Conservation (phyloP, 2,113 vertebrate species). For the Indri indri region DNA sequence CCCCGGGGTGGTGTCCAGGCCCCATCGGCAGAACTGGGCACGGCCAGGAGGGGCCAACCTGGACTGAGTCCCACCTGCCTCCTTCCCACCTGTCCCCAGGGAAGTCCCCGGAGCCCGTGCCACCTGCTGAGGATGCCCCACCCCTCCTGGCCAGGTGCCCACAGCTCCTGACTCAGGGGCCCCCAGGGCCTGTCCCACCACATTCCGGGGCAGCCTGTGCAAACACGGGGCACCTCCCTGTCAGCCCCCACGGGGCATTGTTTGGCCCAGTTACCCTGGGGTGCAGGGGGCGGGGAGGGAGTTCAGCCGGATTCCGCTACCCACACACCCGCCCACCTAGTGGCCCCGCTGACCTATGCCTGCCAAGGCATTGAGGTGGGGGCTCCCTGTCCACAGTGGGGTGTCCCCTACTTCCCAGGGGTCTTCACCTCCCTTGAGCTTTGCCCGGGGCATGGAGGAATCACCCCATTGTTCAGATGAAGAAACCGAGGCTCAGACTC, state of each 20-base stretch:
- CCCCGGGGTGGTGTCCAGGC: accelerated
- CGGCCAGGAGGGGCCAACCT: background rate
- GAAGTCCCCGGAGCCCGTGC: background rate
- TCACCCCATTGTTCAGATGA: background rate
- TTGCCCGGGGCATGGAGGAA: accelerated
- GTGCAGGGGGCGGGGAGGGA: background rate
- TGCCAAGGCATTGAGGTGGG: accelerated
- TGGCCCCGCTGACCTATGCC: background rate
- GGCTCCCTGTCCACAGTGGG: accelerated
- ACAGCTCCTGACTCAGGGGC: conserved; percentile 51
- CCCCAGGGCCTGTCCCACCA: background rate
- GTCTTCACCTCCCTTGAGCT: background rate
- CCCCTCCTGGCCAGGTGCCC: background rate
- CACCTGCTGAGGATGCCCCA: background rate
- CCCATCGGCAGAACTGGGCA: accelerated
- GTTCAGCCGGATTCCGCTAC: background rate
- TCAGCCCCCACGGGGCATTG: background rate
- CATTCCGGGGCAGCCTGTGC: conserved; percentile 40
- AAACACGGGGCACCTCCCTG: background rate
- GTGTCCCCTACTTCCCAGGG: too few species aligned
- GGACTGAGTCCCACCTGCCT: background rate
- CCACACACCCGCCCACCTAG: background rate
- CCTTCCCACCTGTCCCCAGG: background rate
- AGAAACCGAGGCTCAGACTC: background rate
- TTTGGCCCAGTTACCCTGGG: background rate